These are phyloP conservation scores for Psephotus haematonotus DNA, from an alignment of 2,113 vertebrate genomes.

Conservation along the genomic window DNA sequence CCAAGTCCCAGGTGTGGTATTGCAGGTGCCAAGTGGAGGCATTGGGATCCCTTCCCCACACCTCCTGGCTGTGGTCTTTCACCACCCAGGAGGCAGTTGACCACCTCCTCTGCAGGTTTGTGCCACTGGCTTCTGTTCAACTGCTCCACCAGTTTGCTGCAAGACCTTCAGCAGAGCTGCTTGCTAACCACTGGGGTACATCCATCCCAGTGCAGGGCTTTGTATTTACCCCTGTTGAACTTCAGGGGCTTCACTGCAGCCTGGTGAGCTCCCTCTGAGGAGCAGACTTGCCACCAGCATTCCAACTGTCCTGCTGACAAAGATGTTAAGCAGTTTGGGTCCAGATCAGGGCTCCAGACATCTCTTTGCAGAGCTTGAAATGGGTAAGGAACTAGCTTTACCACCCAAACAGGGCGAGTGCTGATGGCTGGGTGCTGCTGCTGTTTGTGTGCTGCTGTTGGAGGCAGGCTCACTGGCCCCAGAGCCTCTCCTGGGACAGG, in stretches of 20 bases:
- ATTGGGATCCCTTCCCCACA: background rate
- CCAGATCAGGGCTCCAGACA: background rate
- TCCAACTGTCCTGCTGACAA: background rate
- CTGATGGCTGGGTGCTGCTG: rapidly evolving
- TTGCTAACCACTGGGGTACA: background rate
- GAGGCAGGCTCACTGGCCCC: background rate
- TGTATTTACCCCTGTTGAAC: background rate
- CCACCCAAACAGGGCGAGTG: rapidly evolving
- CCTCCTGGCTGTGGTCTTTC: background rate
- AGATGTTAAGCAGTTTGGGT: background rate
- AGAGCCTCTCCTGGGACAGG: background rate
- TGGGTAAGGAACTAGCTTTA: background rate
- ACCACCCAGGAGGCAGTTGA: background rate
- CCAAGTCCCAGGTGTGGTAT: background rate
- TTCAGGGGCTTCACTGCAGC: background rate
- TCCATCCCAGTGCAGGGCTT: background rate
- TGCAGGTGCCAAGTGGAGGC: background rate
- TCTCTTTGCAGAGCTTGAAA: background rate
- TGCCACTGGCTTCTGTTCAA: background rate
- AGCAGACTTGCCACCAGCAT: background rate
- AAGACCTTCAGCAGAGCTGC: background rate
- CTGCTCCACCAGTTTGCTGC: rapidly evolving
- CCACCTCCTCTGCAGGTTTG: background rate
- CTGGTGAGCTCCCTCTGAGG: background rate
- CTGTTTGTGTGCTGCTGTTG: rapidly evolving